A percentile compares a stretch with the other conserved stretches of the same genome.
Evolutionary conservation across 1,140 invertebrate genomes (phyloP).

Genomic region (Globodera ellingtonae): DNA sequence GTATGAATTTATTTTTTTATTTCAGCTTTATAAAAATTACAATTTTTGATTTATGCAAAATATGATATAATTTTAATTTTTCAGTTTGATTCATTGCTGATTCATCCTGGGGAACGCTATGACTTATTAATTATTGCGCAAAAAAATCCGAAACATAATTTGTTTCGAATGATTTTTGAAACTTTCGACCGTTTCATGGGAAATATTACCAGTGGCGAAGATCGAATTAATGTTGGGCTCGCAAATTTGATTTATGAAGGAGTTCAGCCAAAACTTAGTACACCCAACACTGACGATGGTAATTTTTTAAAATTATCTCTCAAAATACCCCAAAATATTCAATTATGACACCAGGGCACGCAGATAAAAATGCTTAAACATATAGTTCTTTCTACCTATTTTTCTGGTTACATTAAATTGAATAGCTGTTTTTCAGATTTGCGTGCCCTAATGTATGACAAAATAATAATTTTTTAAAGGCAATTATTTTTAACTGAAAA

Average conservation of each 20-base stretch:
- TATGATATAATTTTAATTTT: background rate
- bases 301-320: no score
- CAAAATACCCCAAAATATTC: no score
- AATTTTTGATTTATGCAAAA: no score
- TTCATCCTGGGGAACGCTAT: conserved; percentile 62
- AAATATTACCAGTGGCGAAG: background rate
- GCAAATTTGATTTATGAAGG: conserved; percentile 59
- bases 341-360: no score
- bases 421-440: no score
- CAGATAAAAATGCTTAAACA: no score
- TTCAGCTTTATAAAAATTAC: no score
- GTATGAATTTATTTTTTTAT: no score
- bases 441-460: background rate
- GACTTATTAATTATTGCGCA: conserved; percentile 55
- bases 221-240: conserved; percentile 37
- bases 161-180: conserved; percentile 59
- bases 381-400: no score
- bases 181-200: conserved; percentile 53
- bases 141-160: conserved; percentile 41
- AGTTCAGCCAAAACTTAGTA: background rate
- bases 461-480: background rate
- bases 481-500: no score
- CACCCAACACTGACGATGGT: no score
- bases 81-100: conserved; percentile 58
- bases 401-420: no score